phyloP scores from a whole-genome alignment of 1,140 invertebrate species.

The Habropoda laboriosa region DNA sequence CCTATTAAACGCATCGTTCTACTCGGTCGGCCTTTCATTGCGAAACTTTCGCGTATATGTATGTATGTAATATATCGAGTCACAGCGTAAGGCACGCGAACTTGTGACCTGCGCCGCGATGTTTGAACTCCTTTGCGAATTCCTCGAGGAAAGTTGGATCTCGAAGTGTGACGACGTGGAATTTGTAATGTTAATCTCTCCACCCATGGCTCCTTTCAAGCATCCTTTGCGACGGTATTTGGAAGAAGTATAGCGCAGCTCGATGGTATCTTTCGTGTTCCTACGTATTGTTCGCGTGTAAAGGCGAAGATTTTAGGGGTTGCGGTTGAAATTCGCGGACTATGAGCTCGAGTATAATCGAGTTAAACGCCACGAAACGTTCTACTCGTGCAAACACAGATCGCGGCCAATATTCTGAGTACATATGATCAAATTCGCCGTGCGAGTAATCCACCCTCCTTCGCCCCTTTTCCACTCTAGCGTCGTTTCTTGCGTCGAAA shows the following conservation, averaged over 20 bases:
- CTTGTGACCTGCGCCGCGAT: not conserved
- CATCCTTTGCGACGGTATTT: not conserved
- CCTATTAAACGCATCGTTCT: constrained; percentile 13
- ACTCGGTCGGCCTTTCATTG: not conserved
- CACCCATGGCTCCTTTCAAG: not conserved
- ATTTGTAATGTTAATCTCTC: constrained; percentile 17
- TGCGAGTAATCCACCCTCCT: constrained; percentile 25
- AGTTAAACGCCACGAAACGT: not conserved
- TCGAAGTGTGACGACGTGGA: not conserved
- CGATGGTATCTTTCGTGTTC: too few species aligned
- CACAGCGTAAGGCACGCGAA: not conserved
- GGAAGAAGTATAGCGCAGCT: not conserved
- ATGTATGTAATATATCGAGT: not conserved
- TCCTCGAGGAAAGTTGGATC: not conserved
- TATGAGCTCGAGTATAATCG: not conserved
- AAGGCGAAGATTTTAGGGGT: not conserved
- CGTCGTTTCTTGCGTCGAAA: not conserved
- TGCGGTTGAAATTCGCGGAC: not conserved
- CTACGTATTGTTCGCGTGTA: too few species aligned
- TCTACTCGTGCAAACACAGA: constrained; percentile 25
- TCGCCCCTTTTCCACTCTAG: too few species aligned
- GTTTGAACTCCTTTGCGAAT: constrained; percentile 22
- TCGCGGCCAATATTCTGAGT: constrained; percentile 28
- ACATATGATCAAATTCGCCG: constrained; percentile 25
- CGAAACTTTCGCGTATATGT: not conserved